Evolutionary conservation across 2,113 vertebrate genomes (phyloP).

Genomic region (Cariama cristata): DNA sequence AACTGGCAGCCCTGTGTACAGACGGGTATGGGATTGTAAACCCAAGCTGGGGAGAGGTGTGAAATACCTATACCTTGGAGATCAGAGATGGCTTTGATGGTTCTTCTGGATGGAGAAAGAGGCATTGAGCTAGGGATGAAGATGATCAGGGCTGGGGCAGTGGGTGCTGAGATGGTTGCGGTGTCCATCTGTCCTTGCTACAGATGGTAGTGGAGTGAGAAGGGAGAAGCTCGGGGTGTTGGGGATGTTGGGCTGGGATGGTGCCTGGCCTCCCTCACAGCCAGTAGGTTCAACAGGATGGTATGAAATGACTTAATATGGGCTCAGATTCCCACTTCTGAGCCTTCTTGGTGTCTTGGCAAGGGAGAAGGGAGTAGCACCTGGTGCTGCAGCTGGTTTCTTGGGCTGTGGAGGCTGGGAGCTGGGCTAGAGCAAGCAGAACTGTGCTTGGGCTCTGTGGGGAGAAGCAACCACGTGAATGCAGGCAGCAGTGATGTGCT

Average conservation of each 20-base stretch:
- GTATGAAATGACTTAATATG: not conserved
- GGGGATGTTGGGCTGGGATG: not conserved
- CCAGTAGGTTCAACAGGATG: not conserved
- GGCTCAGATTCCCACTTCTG: accelerated
- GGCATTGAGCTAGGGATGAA: not conserved
- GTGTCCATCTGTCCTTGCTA: not conserved
- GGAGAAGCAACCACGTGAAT: not conserved
- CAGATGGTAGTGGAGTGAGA: not conserved
- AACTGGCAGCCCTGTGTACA: not conserved
- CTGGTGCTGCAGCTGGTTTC: not conserved
- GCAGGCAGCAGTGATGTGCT: not conserved
- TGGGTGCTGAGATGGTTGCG: accelerated
- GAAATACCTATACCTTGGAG: not conserved
- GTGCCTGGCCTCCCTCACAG: not conserved
- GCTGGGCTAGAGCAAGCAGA: not conserved
- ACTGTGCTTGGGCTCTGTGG: not conserved
- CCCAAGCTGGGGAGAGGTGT: not conserved
- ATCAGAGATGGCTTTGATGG: not conserved
- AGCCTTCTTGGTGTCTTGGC: not conserved
- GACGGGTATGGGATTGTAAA: not conserved
- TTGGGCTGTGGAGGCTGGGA: not conserved
- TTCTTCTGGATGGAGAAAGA: not conserved
- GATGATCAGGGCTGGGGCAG: not conserved
- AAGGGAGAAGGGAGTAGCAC: not conserved
- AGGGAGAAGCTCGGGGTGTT: accelerated